Percentiles rank a stretch among this genome's conserved stretches.
phyloP scores from a whole-genome alignment of 2,888 invertebrate genomes.

The Noctua pronuba region DNA sequence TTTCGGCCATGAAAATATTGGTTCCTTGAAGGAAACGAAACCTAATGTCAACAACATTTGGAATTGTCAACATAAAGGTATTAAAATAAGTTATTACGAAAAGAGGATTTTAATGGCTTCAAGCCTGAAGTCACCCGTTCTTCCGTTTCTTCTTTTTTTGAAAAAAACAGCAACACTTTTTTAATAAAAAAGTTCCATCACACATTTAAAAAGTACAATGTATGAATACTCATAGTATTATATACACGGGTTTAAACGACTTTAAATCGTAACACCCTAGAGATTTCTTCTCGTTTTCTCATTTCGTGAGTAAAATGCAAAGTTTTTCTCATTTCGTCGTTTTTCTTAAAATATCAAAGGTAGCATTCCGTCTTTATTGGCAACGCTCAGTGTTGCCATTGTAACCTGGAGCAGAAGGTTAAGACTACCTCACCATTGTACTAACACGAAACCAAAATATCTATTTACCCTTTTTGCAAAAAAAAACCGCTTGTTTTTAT shows the following conservation, averaged over 20 bases:
- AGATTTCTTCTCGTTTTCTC: not conserved
- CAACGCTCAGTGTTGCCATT: slow-evolving; percentile 1
- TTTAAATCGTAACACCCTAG: not conserved
- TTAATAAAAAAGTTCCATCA: not conserved
- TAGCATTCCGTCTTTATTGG: slow-evolving; percentile 45
- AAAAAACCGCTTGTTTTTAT: too few relatives aligned
- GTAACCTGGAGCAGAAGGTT: not conserved
- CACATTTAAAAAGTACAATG: not conserved
- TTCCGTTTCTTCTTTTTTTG: too few relatives aligned
- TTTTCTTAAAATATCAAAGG: slow-evolving; percentile 52
- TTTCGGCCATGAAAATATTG: not conserved
- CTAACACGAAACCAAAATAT: not conserved
- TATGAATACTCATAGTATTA: not conserved
- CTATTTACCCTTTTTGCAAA: not conserved
- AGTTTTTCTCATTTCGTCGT: slow-evolving; percentile 48
- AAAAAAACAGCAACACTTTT: not conserved
- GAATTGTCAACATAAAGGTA: not conserved
- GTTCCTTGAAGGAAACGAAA: not conserved
- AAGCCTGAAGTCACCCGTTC: too few relatives aligned
- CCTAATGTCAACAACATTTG: not conserved
- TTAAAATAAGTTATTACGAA: too few relatives aligned
- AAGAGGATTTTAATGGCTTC: too few relatives aligned
- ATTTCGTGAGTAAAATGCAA: slow-evolving; percentile 32
- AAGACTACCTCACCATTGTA: not conserved
- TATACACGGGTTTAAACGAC: not conserved